Base-by-base conservation (phyloP, 2,113 vertebrate genomes). In the Xenopus laevis region DNA sequence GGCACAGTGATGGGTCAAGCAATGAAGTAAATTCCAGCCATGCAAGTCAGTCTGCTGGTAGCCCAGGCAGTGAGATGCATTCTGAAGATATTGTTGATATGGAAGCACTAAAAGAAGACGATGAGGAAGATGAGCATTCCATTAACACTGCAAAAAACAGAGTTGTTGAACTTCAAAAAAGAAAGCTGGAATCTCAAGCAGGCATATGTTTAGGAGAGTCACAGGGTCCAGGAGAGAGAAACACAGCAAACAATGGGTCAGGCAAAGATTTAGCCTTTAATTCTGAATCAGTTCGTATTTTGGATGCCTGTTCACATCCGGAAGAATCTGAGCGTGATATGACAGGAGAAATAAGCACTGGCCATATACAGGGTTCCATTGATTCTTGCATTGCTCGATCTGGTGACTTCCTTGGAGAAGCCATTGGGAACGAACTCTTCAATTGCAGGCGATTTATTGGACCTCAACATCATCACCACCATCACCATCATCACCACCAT, bases 31-130 rank as follows among this genome's bases (percentile, higher is more conserved):
- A 95, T 80, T 98, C 96, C 63, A 98, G 95, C 68, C 86, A 92
- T 0, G 97, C 94, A 75, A 99, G 97, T 87, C 97, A 96, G 65
- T 99, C 97, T 0, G 95, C 96, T 1, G 97, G 95, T 50, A 99
- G 97, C 83, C 97, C 97, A 12, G 97, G 94, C 73, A 98, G 96
- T 13, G 96, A 98, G 84, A 89, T 95, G 77, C 97, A 97, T 78
- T 98, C 96, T 0, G 96, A 98, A 70, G 97, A 99, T 83, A 97
- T 98, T 81, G 96, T 93, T 0, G 97, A 99, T 82, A 98, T 97
- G 17, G 97, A 98, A 89, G 94, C 92, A 30, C 87, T 98, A 65
- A 99, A 98, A 85, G 96, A 98, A 83, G 97, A 99, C 15, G 95
- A 96, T 1, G 95, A 96, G 0, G 94, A 95, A 1, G 97, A 99